Percentiles rank a stretch among this genome's conserved stretches.
Evolutionary conservation across 2,888 invertebrate species (phyloP).

Genomic region (Xestia rhomboidea): DNA sequence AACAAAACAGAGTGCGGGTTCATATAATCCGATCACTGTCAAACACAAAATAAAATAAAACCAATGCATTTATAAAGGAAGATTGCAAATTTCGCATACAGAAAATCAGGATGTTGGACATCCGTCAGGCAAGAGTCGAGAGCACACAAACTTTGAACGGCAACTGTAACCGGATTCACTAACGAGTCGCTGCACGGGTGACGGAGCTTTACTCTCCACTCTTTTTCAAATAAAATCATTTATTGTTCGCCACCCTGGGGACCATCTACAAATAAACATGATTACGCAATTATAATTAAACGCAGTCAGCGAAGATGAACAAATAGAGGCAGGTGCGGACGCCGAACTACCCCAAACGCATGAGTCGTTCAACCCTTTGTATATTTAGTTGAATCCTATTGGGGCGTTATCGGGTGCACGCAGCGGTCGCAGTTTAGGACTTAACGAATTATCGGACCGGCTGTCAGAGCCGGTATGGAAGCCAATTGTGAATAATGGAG

Average conservation of each 20-base stretch:
- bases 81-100: conserved; percentile 65
- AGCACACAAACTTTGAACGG: conserved; percentile 85
- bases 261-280: conserved; percentile 41
- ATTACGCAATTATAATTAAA: conserved; percentile 38
- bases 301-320: conserved; percentile 29
- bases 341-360: conserved; percentile 52
- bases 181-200: conserved; percentile 82
- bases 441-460: conserved; percentile 87
- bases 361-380: conserved; percentile 69
- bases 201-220: conserved; percentile 62
- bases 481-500: conserved; percentile 87
- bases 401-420: conserved; percentile 84
- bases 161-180: conserved; percentile 85
- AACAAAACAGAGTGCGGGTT: conserved; percentile 12
- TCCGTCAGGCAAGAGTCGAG: conserved; percentile 80
- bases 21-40: conserved; percentile 13
- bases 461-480: conserved; percentile 83
- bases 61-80: conserved; percentile 62
- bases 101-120: conserved; percentile 79
- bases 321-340: conserved; percentile 32
- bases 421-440: conserved; percentile 86
- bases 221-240: conserved; percentile 68
- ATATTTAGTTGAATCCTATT: conserved; percentile 82
- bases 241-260: conserved; percentile 44
- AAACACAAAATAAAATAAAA: conserved; percentile 53